Percentiles rank a stretch among this genome's conserved stretches.
These are phyloP conservation scores for Coregonus ussuriensis DNA, from an alignment of 2,797 vertebrate genomes.

Conservation along the genomic window DNA sequence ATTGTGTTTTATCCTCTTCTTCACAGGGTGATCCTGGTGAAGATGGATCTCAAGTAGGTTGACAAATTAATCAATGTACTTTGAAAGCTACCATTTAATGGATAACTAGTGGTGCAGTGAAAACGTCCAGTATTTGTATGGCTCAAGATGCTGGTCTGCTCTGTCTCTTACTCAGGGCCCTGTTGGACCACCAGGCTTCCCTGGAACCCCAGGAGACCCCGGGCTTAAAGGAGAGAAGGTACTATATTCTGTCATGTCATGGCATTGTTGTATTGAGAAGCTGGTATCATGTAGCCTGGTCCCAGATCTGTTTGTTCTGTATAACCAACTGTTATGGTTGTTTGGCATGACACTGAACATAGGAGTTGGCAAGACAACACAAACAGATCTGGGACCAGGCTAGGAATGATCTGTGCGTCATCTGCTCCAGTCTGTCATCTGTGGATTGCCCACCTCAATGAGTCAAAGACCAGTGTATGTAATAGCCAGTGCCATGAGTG, in stretches of 20 bases:
- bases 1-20: not conserved
- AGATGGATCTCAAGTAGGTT: constrained; percentile 73
- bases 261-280: not conserved
- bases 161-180: not conserved
- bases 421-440: too few relatives aligned
- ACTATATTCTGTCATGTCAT: constrained; percentile 23
- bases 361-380: too few relatives aligned
- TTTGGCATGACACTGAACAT: too few relatives aligned
- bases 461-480: too few relatives aligned
- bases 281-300: too few relatives aligned
- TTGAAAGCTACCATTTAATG: not conserved
- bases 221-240: constrained; percentile 90
- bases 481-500: too few relatives aligned
- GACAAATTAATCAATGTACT: not conserved
- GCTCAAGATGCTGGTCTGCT: not conserved
- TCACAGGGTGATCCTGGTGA: constrained; percentile 87
- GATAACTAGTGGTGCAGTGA: too few relatives aligned
- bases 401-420: too few relatives aligned
- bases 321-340: too few relatives aligned
- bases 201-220: constrained; percentile 76
- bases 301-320: too few relatives aligned
- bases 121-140: not conserved
- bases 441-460: too few relatives aligned
- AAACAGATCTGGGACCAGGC: too few relatives aligned
- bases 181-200: constrained; percentile 78